Evolutionary conservation across 2,888 invertebrate species (phyloP), one percentile per base, ranked within the genome.

Genomic region (Scaptodrosophila latifasciaeformis): DNA sequence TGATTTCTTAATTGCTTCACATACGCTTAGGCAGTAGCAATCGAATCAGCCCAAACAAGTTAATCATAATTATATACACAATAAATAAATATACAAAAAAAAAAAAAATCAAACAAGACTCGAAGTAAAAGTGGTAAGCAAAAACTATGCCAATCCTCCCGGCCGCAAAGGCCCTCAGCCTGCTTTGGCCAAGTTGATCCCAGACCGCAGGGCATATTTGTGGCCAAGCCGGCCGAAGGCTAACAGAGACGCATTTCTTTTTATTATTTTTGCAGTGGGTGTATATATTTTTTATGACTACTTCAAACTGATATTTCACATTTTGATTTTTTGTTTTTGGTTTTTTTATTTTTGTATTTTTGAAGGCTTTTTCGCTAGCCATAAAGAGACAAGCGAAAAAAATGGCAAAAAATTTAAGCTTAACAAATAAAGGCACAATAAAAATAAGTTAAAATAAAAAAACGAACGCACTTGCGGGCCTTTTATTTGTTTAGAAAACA

Each of bases 181-280:
- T 10, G 31, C 31, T 34, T 7, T n/a, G 51, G 46, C 35, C 49
- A 54, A 62, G 54, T 66, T 66, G 62, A 65, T 27, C 27, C 58
- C 46, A 45, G 66, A 57, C 70, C 71, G 68, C 75, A 70, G 66
- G 75, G 60, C 70, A 62, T 51, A 53, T 58, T 17, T 37, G 37
- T 37, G 19, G 51, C 30, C 39, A 17, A 30, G 21, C 17, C 13
- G 47, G 15, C 21, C 35, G 70, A 77, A 77, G 72, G 78, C 67
- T 65, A 56, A 31, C 59, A 47, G 37, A 53, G 48, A 45, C 44
- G 46, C 65, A 61, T 74, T 70, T 70, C 70, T 65, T 54, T 61
- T 43, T 53, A 59, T 10, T 27, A n/a, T 13, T 35, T 24, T 62
- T 37, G 49, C 51, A 31, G 76, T 76, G 76, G 79, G 76, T 63